Evolutionary conservation across 2,888 invertebrate species (phyloP).

Genomic region (Icerya purchasi): DNA sequence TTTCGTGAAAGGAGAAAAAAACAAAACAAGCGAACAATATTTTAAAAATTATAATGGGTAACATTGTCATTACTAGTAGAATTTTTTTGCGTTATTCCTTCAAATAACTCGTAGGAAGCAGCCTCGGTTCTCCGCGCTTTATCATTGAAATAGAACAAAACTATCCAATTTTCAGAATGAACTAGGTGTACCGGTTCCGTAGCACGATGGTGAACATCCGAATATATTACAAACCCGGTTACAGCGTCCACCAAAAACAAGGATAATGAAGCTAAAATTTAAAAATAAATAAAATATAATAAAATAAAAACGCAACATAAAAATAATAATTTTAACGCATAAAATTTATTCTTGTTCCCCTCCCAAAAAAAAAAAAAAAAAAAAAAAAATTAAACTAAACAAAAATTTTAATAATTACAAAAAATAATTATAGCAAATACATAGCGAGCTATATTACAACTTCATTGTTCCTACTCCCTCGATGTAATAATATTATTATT

Average conservation of each 20-base stretch:
- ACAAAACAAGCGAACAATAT: not conserved
- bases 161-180: slow-evolving; percentile 92
- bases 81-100: slow-evolving; percentile 68
- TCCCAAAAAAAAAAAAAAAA: too few species aligned
- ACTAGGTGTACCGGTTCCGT: slow-evolving; percentile 66
- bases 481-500: too few species aligned
- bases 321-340: too few species aligned
- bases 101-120: slow-evolving; percentile 82
- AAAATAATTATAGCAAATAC: too few species aligned
- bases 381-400: too few species aligned
- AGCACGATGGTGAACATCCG: slow-evolving; percentile 64
- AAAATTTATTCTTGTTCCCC: too few species aligned
- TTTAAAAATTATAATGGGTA: not conserved
- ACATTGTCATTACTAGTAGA: slow-evolving; percentile 31
- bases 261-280: slow-evolving; percentile 63
- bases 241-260: slow-evolving; percentile 77
- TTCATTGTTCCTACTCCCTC: too few species aligned
- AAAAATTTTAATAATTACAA: too few species aligned
- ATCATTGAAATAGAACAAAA: slow-evolving; percentile 83
- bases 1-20: too few species aligned
- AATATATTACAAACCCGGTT: slow-evolving; percentile 66
- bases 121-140: slow-evolving; percentile 81
- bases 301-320: too few species aligned
- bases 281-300: too few species aligned
- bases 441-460: too few species aligned